Evolutionary conservation across 2,888 invertebrate species (phyloP).

Genomic region (Cephus rjabovi): DNA sequence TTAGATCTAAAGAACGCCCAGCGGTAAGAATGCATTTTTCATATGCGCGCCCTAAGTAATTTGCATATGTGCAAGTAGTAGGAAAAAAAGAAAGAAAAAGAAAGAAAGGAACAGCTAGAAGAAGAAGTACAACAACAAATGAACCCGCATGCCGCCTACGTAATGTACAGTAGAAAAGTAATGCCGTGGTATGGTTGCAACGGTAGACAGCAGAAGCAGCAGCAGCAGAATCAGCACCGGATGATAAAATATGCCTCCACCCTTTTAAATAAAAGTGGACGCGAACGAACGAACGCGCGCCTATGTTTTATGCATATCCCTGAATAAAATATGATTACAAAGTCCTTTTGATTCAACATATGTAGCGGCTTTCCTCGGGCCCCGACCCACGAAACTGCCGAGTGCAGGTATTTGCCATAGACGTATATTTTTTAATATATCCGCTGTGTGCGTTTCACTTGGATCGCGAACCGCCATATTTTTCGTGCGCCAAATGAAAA

Average conservation of each 20-base stretch:
- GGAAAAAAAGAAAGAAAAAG: background rate
- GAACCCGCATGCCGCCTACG: background rate
- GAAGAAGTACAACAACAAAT: slow-evolving; percentile 8
- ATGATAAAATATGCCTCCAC: slow-evolving; percentile 34
- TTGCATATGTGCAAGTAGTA: background rate
- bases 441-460: background rate
- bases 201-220: slow-evolving; percentile 15
- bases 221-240: slow-evolving; percentile 20
- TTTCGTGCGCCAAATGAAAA: background rate
- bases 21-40: background rate
- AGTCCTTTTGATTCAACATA: slow-evolving; percentile 52
- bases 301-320: slow-evolving; percentile 54
- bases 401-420: slow-evolving; percentile 16
- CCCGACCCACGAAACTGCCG: slow-evolving; percentile 4
- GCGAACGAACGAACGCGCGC: slow-evolving; percentile 36
- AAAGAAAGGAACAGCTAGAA: slow-evolving; percentile 2
- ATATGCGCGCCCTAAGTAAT: background rate
- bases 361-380: slow-evolving; percentile 40
- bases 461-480: background rate
- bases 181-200: slow-evolving; percentile 13
- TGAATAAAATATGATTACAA: slow-evolving; percentile 57
- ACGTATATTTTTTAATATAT: background rate
- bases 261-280: slow-evolving; percentile 44
- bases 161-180: slow-evolving; percentile 16
- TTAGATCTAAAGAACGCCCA: background rate